phyloP scores from a whole-genome alignment of 2,888 invertebrate genomes.

The Leucozona laternaria region DNA sequence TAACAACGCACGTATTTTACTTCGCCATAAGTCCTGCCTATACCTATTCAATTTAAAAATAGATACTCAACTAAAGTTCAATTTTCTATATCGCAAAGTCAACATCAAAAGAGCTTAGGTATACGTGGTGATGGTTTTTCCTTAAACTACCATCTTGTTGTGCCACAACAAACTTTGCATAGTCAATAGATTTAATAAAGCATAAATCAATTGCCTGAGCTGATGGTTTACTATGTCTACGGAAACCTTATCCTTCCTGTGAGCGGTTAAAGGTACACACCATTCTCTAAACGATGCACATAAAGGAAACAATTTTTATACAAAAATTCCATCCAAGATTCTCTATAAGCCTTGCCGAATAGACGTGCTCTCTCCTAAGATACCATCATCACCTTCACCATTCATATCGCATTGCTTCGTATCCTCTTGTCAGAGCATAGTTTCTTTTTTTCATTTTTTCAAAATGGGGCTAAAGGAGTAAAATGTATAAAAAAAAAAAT shows the following conservation, averaged over 20 bases:
- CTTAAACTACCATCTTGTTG: slow-evolving; percentile 68
- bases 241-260: slow-evolving; percentile 72
- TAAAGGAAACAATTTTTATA: slow-evolving; percentile 71
- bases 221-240: slow-evolving; percentile 44
- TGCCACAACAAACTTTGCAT: slow-evolving; percentile 73
- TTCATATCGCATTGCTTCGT: slow-evolving; percentile 21
- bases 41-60: slow-evolving; percentile 54
- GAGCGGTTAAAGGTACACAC: slow-evolving; percentile 75
- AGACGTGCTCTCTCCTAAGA: slow-evolving; percentile 41
- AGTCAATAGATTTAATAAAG: slow-evolving; percentile 75
- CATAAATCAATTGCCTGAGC: slow-evolving; percentile 72
- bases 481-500: slow-evolving; percentile 4
- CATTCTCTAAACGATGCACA: slow-evolving; percentile 72
- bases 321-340: slow-evolving; percentile 53
- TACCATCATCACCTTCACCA: slow-evolving; percentile 50
- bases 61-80: slow-evolving; percentile 56
- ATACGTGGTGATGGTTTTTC: slow-evolving; percentile 61
- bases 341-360: slow-evolving; percentile 45
- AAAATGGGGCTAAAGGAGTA: slow-evolving; percentile 40
- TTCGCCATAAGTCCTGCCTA: neutral
- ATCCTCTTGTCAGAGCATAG: slow-evolving; percentile 50
- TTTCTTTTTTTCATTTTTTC: slow-evolving; percentile 44
- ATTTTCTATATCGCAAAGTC: slow-evolving; percentile 58
- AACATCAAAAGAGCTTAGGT: slow-evolving; percentile 56
- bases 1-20: no score